Evolutionary conservation across 2,113 vertebrate species (phyloP).

Genomic region (Rafetus swinhoei): DNA sequence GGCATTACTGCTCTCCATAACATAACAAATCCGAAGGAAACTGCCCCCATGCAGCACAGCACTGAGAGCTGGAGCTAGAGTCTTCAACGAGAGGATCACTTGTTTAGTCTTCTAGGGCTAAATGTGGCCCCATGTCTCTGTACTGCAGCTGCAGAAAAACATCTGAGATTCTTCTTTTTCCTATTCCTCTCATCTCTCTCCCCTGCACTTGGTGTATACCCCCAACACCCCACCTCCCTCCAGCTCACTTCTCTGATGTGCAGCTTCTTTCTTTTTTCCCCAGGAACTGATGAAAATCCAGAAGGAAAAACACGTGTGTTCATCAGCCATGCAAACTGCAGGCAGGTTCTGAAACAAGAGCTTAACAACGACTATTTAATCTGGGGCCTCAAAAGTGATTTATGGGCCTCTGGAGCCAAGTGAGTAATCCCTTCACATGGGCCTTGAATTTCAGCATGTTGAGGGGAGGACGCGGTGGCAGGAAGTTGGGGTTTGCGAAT

Average conservation of each 20-base stretch:
- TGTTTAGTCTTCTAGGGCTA: not conserved
- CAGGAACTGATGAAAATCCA: constrained; percentile 60
- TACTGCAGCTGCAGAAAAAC: not conserved
- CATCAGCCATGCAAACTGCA: constrained; percentile 69
- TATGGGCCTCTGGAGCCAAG: constrained; percentile 64
- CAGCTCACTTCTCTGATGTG: not conserved
- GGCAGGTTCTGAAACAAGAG: constrained; percentile 34
- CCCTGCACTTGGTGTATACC: too few species aligned
- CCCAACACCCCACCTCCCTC: too few species aligned
- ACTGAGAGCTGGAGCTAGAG: too few species aligned
- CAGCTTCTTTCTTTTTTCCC: not conserved
- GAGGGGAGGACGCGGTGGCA: not conserved
- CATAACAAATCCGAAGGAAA: constrained; percentile 40
- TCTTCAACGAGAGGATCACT: constrained; percentile 40
- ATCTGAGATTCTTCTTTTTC: not conserved
- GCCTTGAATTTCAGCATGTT: not conserved
- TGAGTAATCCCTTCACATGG: constrained; percentile 20
- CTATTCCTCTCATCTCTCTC: not conserved
- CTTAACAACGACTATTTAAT: constrained; percentile 30
- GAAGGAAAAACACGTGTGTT: constrained; percentile 39
- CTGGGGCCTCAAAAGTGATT: constrained; percentile 21
- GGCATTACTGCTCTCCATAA: constrained; percentile 15
- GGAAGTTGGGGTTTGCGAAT: not conserved
- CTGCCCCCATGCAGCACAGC: not conserved
- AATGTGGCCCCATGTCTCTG: not conserved